Base-by-base conservation (phyloP, 2,888 invertebrate species). In the Scrobipalpa atriplicella region DNA sequence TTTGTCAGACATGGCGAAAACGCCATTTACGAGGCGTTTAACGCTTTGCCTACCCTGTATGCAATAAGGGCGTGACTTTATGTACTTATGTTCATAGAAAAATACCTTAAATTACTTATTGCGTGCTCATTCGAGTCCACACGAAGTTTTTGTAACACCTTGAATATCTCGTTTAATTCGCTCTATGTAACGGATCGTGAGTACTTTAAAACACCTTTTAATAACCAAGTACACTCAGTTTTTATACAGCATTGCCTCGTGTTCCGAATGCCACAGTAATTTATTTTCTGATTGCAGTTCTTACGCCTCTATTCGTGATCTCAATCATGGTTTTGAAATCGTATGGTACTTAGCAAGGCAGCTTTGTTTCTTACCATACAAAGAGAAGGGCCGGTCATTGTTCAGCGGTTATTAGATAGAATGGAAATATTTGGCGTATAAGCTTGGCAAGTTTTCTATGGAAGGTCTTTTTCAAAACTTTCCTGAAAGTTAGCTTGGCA, bases 171-270 rank as follows among this genome's bases (percentile, higher is more conserved):
- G n/a, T 47, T 47, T 5, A 47, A 47, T n/a, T 47, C 10, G 36
- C 38, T 29, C 38, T 10, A 16, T 64, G 43, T 58, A 47, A 65
- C 67, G 61, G 47, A 62, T 58, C 65, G 62, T 62, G 62, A 61
- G 47, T 47, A 47, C 66, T 61, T 67, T 68, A 71, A 68, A 69
- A 70, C 69, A 73, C 64, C 58, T 47, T 64, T 58, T 62, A 64
- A 47, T 47, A 47, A n/a, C n/a, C 47, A 54, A 21, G 21, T 21
- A 21, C 11, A 18, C 21, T 54, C 16, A 58, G 69, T 72, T 78
- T 78, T 79, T 79, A 77, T 75, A 67, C 73, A 66, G 61, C 68
- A 77, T 73, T 77, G 77, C 78, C 77, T 72, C 64, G 65, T 64
- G 56, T 64, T 63, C 70, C 13, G 56, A 68, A 71, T 69, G 68